These are phyloP conservation scores for Chaenocephalus aceratus DNA, from an alignment of 2,113 vertebrate genomes.

Conservation along the genomic window DNA sequence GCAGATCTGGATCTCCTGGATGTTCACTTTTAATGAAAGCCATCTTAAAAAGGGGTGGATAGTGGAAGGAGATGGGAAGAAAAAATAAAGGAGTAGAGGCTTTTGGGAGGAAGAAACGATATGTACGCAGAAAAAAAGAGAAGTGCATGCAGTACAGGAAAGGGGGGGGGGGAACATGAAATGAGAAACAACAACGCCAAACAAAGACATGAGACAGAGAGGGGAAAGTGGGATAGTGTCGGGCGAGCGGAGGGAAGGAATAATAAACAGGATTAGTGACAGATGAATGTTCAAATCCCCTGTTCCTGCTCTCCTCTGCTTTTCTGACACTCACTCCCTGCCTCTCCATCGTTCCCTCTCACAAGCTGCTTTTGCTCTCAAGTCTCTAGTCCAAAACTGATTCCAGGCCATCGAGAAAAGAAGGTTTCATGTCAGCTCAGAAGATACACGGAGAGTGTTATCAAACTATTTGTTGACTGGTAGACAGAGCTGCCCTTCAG, in stretches of 20 bases:
- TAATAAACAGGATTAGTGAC: conserved; percentile 57
- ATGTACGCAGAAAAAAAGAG: conserved; percentile 41
- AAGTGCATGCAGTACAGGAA: conserved; percentile 5
- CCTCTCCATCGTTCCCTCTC: not conserved
- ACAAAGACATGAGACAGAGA: conserved; percentile 24
- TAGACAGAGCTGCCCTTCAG: not conserved
- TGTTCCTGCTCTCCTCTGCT: conserved; percentile 23
- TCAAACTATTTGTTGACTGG: conserved; percentile 9
- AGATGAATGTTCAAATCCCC: conserved; percentile 45
- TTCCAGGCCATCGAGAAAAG: conserved; percentile 1
- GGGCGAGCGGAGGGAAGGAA: conserved; percentile 38
- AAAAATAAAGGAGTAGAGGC: not conserved
- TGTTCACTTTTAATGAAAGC: conserved; percentile 56
- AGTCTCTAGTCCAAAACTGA: conserved; percentile 12
- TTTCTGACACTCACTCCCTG: conserved; percentile 22
- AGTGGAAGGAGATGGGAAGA: not conserved
- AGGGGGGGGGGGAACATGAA: not conserved
- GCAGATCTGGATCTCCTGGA: conserved; percentile 55
- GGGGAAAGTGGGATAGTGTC: not conserved
- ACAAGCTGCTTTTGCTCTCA: conserved; percentile 17
- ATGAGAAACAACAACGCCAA: conserved; percentile 1
- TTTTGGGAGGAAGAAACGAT: conserved; percentile 29
- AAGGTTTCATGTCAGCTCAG: not conserved
- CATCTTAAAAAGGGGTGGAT: not conserved
- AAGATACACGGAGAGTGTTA: not conserved